phyloP scores from a whole-genome alignment of 2,888 invertebrate species.

The Drosophila incognita region DNA sequence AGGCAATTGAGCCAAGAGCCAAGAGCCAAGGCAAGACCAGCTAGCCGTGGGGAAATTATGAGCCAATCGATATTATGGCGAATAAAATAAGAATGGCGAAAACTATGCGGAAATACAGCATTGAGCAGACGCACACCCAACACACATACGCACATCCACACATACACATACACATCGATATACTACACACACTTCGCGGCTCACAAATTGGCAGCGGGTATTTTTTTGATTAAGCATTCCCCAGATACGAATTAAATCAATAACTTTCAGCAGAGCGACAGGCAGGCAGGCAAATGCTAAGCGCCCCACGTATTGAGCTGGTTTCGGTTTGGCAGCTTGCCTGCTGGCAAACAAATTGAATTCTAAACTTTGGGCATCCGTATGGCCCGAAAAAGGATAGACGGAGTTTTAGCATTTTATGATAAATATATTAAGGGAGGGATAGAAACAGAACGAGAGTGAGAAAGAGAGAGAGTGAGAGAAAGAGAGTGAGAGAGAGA shows the following conservation, averaged over 20 bases:
- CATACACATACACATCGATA: neutral
- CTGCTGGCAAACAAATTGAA: constrained; percentile 73
- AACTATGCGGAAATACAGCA: constrained; percentile 48
- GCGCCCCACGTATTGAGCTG: constrained; percentile 35
- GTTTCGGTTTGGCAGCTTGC: constrained; percentile 54
- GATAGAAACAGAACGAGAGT: neutral
- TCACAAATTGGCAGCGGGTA: constrained; percentile 65
- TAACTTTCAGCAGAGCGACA: constrained; percentile 62
- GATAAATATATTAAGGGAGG: constrained; percentile 11
- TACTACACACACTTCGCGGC: constrained; percentile 23
- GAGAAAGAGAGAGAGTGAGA: neutral
- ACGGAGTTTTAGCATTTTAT: constrained; percentile 5
- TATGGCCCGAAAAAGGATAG: constrained; percentile 29
- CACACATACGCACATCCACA: constrained; percentile 19
- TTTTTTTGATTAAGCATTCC: constrained; percentile 78
- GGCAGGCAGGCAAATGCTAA: constrained; percentile 50
- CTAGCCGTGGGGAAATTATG: constrained; percentile 57
- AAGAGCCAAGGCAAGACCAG: constrained; percentile 42
- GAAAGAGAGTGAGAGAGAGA: neutral
- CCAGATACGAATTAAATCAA: constrained; percentile 79
- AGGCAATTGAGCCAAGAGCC: constrained; percentile 29
- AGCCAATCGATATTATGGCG: constrained; percentile 50
- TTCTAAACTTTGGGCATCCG: constrained; percentile 60
- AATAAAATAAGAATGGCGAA: constrained; percentile 17
- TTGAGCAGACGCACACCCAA: constrained; percentile 28